Evolutionary conservation across 2,888 invertebrate genomes (phyloP), one percentile per base, ranked within the genome.

Genomic region (Cephus sareptanus): DNA sequence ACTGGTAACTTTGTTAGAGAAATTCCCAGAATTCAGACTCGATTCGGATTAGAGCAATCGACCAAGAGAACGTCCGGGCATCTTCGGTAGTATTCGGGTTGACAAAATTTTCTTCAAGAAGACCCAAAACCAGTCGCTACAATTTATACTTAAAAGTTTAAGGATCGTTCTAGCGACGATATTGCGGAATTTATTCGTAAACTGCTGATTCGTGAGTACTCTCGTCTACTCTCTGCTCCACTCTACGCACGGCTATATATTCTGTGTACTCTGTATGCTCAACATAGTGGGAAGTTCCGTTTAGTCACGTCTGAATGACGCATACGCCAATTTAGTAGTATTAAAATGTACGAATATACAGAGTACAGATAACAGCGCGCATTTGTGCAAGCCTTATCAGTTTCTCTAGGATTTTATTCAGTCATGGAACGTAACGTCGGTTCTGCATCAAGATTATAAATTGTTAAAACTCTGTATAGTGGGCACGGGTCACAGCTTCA

Each of bases 281-380:
- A 23, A 56, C 56, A 23, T 56, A 69, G n/a, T 79, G 85, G 83
- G 84, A 87, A 85, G 84, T 87, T 86, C 85, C 85, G 82, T 84
- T 85, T 85, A 87, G 86, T 87, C 86, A 87, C 81, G 87, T 86
- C 83, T 73, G 75, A 81, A 81, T 87, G 87, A 87, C 87, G 87
- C 85, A 86, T 85, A 81, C 82, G 82, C 83, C 86, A 85, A 85
- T 84, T 86, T 83, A 81, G 81, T 23, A 23, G 9, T 56, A 23
- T 23, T 56, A 23, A 56, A 56, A 23, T 23, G 23, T 56, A 56
- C 23, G 23, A 56, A 23, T 56, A 23, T 9, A 56, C 56, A 23
- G 15, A 56, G 23, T 56, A 56, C 23, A 56, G 56, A 56, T 56
- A 56, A 40, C 40, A 40, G 40, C 23, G 40, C 4, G 23, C 15